These are phyloP conservation scores for Melieria picta DNA, from an alignment of 2,888 invertebrate species.

Conservation along the genomic window DNA sequence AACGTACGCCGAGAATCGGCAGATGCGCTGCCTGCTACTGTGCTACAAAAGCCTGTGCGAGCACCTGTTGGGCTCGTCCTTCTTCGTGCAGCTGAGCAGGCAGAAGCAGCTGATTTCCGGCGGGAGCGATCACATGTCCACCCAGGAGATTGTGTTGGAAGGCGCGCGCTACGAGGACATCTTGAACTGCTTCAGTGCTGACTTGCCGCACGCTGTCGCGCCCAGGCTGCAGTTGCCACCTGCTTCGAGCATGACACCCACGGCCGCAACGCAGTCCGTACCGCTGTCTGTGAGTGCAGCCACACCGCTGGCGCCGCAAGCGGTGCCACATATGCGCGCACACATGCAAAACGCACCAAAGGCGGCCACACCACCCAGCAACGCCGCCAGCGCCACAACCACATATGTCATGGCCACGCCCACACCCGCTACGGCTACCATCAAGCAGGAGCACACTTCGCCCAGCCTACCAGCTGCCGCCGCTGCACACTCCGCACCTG, in stretches of 20 bases:
- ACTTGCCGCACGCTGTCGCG: slow-evolving; percentile 72
- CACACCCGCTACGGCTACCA: not conserved
- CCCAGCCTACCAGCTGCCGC: not conserved
- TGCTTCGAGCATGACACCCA: slow-evolving; percentile 65
- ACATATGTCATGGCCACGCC: not conserved
- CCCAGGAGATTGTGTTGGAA: slow-evolving; percentile 77
- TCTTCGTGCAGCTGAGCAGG: slow-evolving; percentile 67
- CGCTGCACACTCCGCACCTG: not conserved
- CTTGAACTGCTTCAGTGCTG: slow-evolving; percentile 75
- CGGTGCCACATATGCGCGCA: slow-evolving; percentile 3
- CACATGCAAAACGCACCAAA: slow-evolving; percentile 20
- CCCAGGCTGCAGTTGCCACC: slow-evolving; percentile 66
- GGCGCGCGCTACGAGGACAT: slow-evolving; percentile 82
- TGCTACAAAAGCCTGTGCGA: slow-evolving; percentile 91
- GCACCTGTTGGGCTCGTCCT: slow-evolving; percentile 79
- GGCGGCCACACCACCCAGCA: slow-evolving; percentile 3
- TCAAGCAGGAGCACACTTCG: slow-evolving; percentile 10
- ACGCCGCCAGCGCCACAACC: not conserved
- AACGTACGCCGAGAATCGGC: slow-evolving; percentile 83
- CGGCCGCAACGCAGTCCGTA: slow-evolving; percentile 39
- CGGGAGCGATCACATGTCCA: slow-evolving; percentile 54
- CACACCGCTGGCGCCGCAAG: slow-evolving; percentile 44
- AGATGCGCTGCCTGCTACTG: slow-evolving; percentile 81
- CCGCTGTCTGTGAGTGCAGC: slow-evolving; percentile 51
- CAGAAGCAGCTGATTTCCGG: slow-evolving; percentile 38